Percentiles rank a stretch among this genome's conserved stretches.
These are phyloP conservation scores for Cryptotermes secundus DNA, from an alignment of 1,140 invertebrate species.

Conservation along the genomic window DNA sequence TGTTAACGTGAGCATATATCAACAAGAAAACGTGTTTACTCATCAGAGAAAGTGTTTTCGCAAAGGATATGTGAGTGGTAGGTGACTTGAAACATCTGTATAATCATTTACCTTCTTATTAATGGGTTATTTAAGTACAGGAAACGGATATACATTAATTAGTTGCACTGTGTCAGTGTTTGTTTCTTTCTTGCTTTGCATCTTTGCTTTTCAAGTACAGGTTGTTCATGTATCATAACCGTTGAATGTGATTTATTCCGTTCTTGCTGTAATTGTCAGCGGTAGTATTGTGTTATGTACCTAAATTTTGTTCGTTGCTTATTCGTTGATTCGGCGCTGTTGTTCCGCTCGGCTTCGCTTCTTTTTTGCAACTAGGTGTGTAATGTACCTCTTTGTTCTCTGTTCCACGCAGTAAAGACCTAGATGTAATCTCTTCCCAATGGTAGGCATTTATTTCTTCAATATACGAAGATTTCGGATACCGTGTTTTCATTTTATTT, in stretches of 20 bases:
- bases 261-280: neutral
- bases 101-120: neutral
- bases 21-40: neutral
- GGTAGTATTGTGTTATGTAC: neutral
- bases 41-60: neutral
- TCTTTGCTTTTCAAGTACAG: neutral
- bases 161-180: neutral
- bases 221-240: neutral
- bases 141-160: neutral
- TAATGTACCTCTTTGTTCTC: neutral
- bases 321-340: neutral
- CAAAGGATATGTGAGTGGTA: slow-evolving; percentile 2
- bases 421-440: neutral
- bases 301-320: slow-evolving; percentile 3
- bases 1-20: neutral
- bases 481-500: neutral
- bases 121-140: no score
- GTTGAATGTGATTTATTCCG: neutral
- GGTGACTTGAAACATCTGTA: neutral
- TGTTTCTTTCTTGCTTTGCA: no score
- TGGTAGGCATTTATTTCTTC: neutral
- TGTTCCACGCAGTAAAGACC: neutral
- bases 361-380: neutral
- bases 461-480: no score
- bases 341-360: neutral